Percentiles rank a stretch among this genome's conserved stretches.
Conservation (phyloP, 2,113 vertebrate genomes). For the Callipepla californica region DNA sequence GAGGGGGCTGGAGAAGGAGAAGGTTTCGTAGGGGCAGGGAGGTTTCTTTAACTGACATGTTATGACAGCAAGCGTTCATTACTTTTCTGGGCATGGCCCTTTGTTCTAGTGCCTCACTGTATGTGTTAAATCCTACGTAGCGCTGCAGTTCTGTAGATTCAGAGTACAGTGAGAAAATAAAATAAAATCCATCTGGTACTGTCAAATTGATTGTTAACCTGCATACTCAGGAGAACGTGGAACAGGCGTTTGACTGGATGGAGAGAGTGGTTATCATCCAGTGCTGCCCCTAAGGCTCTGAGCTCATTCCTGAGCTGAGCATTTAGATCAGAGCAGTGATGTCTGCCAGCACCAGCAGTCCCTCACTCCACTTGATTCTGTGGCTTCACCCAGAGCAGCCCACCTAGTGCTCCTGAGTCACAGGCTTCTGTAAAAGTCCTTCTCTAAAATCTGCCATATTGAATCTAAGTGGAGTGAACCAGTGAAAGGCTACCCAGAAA, state of each 20-base stretch:
- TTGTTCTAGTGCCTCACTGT: slow-evolving; percentile 49
- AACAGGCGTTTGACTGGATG: neutral
- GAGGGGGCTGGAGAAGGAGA: slow-evolving; percentile 62
- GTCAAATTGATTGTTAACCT: neutral
- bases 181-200: neutral
- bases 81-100: slow-evolving; percentile 63
- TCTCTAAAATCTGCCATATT: neutral
- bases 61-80: slow-evolving; percentile 52
- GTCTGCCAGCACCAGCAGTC: neutral
- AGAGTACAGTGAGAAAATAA: neutral
- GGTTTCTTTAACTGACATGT: slow-evolving; percentile 59
- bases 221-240: fast-evolving
- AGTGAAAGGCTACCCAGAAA: neutral
- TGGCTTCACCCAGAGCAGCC: neutral
- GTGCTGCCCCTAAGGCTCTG: neutral
- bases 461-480: neutral
- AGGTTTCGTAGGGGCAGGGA: slow-evolving; percentile 50
- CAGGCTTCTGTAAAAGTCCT: neutral
- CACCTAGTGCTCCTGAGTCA: neutral
- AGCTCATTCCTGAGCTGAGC: neutral
- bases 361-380: neutral
- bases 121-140: slow-evolving; percentile 63
- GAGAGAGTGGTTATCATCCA: neutral
- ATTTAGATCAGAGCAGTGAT: slow-evolving; percentile 4
- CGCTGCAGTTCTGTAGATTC: neutral